Percentiles rank a stretch among this genome's conserved stretches.
Evolutionary conservation across 2,113 vertebrate species (phyloP).

Genomic region (Mesitornis unicolor): DNA sequence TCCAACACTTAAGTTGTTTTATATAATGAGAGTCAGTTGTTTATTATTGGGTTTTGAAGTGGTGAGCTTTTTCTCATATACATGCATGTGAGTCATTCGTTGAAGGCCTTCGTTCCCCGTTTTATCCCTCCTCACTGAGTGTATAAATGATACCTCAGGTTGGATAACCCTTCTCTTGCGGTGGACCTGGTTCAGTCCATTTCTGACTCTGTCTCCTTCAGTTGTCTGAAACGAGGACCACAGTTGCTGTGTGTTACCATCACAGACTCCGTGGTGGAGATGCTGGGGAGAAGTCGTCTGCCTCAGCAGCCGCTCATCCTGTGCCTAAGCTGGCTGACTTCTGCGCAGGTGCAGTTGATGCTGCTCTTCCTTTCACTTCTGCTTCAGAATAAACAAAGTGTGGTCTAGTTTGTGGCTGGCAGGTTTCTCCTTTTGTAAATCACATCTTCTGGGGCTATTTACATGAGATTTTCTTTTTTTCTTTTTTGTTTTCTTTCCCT

Average conservation of each 20-base stretch:
- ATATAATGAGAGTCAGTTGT: background rate
- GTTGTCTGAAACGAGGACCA: background rate
- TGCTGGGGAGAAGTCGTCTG: background rate
- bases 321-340: background rate
- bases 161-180: background rate
- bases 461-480: background rate
- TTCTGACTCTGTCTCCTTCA: background rate
- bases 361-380: conserved; percentile 19
- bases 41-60: conserved; percentile 1
- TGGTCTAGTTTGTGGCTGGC: conserved; percentile 1
- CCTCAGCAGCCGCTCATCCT: background rate
- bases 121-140: background rate
- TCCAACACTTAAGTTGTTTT: background rate
- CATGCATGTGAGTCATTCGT: background rate
- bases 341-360: conserved; percentile 26
- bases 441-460: conserved; percentile 11
- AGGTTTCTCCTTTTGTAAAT: conserved; percentile 20
- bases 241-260: background rate
- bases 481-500: background rate
- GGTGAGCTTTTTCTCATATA: background rate
- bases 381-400: background rate
- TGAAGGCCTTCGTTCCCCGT: background rate
- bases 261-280: background rate
- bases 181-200: background rate
- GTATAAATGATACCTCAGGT: background rate